These are phyloP conservation scores for Rhadinocentrus ornatus DNA, from an alignment of 2,797 vertebrate species.

Conservation along the genomic window DNA sequence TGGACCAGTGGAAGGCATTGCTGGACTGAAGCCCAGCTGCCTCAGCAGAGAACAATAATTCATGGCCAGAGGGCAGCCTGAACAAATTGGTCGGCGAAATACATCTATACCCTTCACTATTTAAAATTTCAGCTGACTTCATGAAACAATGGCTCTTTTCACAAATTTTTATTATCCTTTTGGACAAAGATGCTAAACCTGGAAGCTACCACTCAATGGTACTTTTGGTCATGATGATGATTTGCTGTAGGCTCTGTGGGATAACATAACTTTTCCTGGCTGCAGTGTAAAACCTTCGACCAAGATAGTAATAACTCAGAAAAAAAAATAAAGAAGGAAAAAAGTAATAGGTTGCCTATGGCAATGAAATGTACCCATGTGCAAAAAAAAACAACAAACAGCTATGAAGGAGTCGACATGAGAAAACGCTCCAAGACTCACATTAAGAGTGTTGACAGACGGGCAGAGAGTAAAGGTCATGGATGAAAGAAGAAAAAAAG, in stretches of 20 bases:
- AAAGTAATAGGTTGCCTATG: constrained; percentile 3
- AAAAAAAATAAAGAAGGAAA: constrained; percentile 4
- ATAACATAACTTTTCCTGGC: constrained; percentile 45
- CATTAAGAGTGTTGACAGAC: constrained; percentile 48
- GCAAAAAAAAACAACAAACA: constrained; percentile 5
- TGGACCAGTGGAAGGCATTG: constrained; percentile 52
- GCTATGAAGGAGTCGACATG: constrained; percentile 23
- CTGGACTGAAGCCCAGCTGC: constrained; percentile 71
- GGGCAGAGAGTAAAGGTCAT: constrained; percentile 63
- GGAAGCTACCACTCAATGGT: constrained; percentile 18
- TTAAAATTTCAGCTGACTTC: constrained; percentile 46
- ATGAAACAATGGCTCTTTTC: constrained; percentile 37
- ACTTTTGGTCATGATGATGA: constrained; percentile 50
- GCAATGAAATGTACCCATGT: constrained; percentile 12
- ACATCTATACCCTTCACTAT: constrained; percentile 60
- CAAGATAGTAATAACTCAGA: constrained; percentile 17
- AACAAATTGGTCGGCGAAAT: constrained; percentile 68
- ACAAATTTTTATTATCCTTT: constrained; percentile 26
- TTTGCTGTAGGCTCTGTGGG: constrained; percentile 38
- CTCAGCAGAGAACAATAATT: constrained; percentile 76
- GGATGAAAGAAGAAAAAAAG: constrained; percentile 39
- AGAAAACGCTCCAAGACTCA: constrained; percentile 33
- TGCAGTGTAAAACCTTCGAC: constrained; percentile 32
- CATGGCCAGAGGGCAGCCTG: constrained; percentile 76
- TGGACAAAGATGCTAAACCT: constrained; percentile 46